Percentiles rank a stretch among this genome's conserved stretches.
Evolutionary conservation across 2,797 vertebrate species (phyloP).

Genomic region (Ptychobarbus kaznakovi): DNA sequence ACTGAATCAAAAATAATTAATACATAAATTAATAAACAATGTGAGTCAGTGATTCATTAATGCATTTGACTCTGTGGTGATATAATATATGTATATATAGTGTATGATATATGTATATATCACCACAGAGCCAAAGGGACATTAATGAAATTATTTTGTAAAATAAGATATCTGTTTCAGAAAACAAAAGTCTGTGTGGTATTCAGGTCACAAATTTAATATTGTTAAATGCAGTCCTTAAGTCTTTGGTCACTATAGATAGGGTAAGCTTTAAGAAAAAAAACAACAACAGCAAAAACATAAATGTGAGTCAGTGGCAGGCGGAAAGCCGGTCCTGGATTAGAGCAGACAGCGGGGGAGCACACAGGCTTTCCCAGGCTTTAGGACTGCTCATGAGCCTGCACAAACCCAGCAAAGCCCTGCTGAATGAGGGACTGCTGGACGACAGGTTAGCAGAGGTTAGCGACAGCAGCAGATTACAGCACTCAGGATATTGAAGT

Average conservation of each 20-base stretch:
- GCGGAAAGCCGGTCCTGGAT: constrained; percentile 51
- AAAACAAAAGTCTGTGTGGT: constrained; percentile 1
- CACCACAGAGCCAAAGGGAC: too few relatives aligned
- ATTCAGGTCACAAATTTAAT: constrained; percentile 54
- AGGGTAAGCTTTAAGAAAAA: constrained; percentile 18
- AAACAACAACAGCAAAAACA: constrained; percentile 23
- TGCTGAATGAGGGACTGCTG: constrained; percentile 31
- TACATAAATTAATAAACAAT: background rate
- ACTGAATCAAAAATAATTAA: background rate
- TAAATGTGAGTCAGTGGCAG: constrained; percentile 46
- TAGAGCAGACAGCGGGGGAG: constrained; percentile 50
- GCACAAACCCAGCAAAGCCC: constrained; percentile 55
- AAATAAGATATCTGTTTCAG: constrained; percentile 30
- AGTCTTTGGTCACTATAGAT: constrained; percentile 39
- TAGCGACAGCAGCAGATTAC: constrained; percentile 69
- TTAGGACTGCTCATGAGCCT: constrained; percentile 47
- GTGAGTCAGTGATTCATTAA: background rate
- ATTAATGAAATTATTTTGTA: too few relatives aligned
- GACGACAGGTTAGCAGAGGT: constrained; percentile 39
- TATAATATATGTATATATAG: too few relatives aligned
- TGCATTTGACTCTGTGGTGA: too few relatives aligned
- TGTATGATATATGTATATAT: too few relatives aligned
- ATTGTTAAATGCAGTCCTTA: constrained; percentile 50
- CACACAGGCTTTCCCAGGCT: constrained; percentile 44
- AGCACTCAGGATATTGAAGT: constrained; percentile 64